Conservation (phyloP, 2,797 vertebrate genomes). For the Furcifer pardalis region DNA sequence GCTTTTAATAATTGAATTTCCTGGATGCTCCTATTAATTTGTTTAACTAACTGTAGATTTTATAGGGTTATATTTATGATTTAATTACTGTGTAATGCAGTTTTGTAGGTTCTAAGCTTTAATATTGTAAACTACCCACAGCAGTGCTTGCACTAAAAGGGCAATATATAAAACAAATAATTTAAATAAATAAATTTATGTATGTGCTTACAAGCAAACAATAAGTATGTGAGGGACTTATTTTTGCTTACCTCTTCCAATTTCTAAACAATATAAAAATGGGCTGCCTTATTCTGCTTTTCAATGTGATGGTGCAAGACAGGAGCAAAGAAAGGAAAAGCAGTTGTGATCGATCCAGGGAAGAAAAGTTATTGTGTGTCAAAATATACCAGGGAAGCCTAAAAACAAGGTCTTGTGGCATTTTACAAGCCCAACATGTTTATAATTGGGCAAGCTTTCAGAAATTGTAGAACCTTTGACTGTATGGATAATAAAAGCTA, state of each 20-base stretch:
- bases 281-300: background rate
- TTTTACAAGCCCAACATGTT: background rate
- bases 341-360: background rate
- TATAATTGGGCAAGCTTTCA: background rate
- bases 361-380: background rate
- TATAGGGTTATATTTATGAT: too few species aligned
- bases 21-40: too few species aligned
- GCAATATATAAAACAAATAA: too few species aligned
- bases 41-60: too few species aligned
- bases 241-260: background rate
- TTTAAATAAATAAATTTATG: background rate
- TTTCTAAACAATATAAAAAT: background rate
- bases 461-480: background rate
- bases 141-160: too few species aligned
- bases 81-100: too few species aligned
- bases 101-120: too few species aligned
- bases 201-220: background rate
- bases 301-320: background rate
- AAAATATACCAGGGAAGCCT: background rate
- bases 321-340: background rate
- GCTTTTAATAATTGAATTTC: too few species aligned
- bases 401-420: too few species aligned
- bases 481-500: too few species aligned
- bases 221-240: background rate
- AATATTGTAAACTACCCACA: too few species aligned